Conservation (phyloP, 2,113 vertebrate genomes). For the Macroglossus sobrinus region DNA sequence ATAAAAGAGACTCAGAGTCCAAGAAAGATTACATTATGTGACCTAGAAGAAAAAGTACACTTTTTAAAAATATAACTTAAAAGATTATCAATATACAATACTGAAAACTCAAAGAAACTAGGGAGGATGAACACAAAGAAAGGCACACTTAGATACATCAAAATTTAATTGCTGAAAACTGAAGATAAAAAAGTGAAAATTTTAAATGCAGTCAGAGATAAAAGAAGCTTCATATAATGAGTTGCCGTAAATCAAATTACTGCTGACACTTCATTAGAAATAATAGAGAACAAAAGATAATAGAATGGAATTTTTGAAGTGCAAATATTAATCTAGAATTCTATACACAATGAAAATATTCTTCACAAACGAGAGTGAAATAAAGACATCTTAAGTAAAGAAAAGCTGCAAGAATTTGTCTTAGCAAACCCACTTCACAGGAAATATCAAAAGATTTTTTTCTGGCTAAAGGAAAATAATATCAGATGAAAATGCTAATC, state of each 20-base stretch:
- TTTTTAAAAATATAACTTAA: background rate
- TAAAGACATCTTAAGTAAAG: background rate
- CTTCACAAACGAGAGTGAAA: background rate
- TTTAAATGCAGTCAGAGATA: background rate
- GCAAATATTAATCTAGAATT: background rate
- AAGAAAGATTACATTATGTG: background rate
- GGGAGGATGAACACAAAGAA: background rate
- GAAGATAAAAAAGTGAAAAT: background rate
- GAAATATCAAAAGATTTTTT: background rate
- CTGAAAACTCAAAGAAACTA: background rate
- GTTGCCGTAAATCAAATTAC: background rate
- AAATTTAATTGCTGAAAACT: background rate
- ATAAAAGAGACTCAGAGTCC: background rate
- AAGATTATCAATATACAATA: background rate
- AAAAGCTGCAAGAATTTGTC: background rate
- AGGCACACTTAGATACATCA: background rate
- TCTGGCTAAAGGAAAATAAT: background rate
- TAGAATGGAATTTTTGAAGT: background rate
- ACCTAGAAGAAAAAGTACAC: background rate
- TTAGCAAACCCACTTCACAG: background rate
- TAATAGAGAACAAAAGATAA: background rate
- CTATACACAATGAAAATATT: background rate
- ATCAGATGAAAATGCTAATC: background rate
- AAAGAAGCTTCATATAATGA: background rate
- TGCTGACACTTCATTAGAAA: background rate